Evolutionary conservation across 2,888 invertebrate genomes (phyloP).

Genomic region (Microctonus hyperodae): DNA sequence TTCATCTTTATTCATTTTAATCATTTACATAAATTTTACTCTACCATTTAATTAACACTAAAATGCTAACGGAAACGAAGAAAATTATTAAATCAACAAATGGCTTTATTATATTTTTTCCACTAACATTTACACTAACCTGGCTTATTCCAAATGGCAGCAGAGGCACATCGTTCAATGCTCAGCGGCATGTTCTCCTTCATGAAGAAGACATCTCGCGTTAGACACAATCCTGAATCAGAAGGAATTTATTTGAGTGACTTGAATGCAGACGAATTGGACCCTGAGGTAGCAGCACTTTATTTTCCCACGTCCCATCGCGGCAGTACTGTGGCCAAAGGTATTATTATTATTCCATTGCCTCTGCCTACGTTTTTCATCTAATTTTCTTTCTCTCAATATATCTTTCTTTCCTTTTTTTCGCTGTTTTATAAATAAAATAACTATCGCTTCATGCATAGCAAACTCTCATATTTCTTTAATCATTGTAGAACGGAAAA

Average conservation of each 20-base stretch:
- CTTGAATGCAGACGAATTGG: conserved; percentile 85
- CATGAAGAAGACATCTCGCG: conserved; percentile 77
- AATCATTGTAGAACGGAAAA: neutral
- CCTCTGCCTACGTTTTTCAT: neutral
- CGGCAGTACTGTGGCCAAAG: conserved; percentile 54
- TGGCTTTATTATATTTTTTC: conserved; percentile 38
- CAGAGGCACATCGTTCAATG: conserved; percentile 73
- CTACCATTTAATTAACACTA: neutral
- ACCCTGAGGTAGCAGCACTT: conserved; percentile 90
- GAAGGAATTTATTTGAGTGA: conserved; percentile 94
- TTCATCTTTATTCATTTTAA: neutral
- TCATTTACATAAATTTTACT: neutral
- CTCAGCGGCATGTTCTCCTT: conserved; percentile 92
- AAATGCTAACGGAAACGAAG: neutral
- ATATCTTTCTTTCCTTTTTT: neutral
- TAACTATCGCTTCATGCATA: conserved; percentile 3
- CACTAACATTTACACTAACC: conserved; percentile 49
- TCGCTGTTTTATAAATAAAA: neutral
- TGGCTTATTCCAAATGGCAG: conserved; percentile 46
- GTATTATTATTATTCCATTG: conserved; percentile 42
- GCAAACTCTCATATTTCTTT: neutral
- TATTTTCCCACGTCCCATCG: conserved; percentile 77
- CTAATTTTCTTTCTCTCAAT: neutral
- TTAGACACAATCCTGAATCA: conserved; percentile 69
- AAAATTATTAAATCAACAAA: neutral